Percentiles rank a stretch among this genome's conserved stretches.
phyloP scores from a whole-genome alignment of 1,140 invertebrate genomes.

The Anthonomus grandis region DNA sequence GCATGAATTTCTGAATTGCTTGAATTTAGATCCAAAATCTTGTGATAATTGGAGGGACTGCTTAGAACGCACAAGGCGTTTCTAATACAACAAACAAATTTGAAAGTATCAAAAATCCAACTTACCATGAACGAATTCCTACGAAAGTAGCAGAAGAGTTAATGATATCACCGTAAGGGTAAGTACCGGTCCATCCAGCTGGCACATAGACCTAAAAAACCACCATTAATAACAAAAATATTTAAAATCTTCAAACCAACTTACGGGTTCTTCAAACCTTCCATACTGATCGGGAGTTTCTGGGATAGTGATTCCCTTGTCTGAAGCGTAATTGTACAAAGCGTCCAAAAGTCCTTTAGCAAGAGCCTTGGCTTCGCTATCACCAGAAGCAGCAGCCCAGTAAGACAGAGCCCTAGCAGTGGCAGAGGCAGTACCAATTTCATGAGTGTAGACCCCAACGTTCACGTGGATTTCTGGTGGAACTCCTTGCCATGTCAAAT shows the following conservation, averaged over 20 bases:
- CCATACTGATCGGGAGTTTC: slow-evolving; percentile 17
- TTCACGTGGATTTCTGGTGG: slow-evolving; percentile 27
- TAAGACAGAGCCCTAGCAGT: slow-evolving; percentile 27
- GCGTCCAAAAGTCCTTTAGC: slow-evolving; percentile 24
- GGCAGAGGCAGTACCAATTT: slow-evolving; percentile 27
- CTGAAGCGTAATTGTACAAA: slow-evolving; percentile 16
- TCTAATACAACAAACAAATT: not conserved
- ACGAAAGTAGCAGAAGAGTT: slow-evolving; percentile 25
- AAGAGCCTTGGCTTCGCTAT: slow-evolving; percentile 10
- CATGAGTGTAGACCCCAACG: slow-evolving; percentile 13
- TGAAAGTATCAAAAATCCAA: no score
- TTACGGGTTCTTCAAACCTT: slow-evolving; percentile 21
- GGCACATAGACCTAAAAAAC: slow-evolving; percentile 23
- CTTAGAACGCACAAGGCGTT: not conserved
- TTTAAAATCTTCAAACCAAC: not conserved
- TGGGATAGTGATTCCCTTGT: slow-evolving; percentile 20
- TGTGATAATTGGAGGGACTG: no score
- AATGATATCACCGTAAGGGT: slow-evolving; percentile 26
- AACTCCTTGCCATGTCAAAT: slow-evolving; percentile 18
- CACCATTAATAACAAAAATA: not conserved
- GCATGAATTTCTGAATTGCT: no score
- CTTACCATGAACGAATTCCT: slow-evolving; percentile 21
- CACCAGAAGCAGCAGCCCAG: slow-evolving; percentile 22
- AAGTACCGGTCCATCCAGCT: slow-evolving; percentile 20
- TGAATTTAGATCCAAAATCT: no score